Evolutionary conservation across 2,888 invertebrate species (phyloP).

Genomic region (Agrochola circellaris): DNA sequence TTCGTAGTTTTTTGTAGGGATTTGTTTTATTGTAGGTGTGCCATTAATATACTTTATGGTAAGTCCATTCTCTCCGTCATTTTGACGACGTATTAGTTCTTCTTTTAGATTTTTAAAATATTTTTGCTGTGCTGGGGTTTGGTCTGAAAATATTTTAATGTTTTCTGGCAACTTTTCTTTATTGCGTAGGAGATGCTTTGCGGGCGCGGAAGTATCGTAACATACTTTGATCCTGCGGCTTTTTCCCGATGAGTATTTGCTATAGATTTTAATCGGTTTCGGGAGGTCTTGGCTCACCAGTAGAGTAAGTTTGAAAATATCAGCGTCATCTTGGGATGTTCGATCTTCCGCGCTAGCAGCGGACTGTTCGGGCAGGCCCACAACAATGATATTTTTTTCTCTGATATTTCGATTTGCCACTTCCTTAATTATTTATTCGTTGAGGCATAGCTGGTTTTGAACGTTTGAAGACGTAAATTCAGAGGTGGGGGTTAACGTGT

Average conservation of each 20-base stretch:
- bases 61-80: neutral
- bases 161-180: no score
- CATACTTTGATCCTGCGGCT: neutral
- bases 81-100: neutral
- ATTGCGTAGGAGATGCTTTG: neutral
- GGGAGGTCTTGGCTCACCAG: neutral
- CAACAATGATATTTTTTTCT: slow-evolving; percentile 7
- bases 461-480: neutral
- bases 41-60: neutral
- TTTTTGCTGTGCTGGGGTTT: no score
- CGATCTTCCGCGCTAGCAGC: no score
- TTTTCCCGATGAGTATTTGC: neutral
- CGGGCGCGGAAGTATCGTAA: neutral
- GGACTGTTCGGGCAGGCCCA: slow-evolving; percentile 4
- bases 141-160: no score
- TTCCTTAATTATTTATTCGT: slow-evolving; percentile 15
- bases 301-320: no score
- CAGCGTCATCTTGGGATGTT: no score
- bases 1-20: neutral
- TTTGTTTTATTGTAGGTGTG: neutral
- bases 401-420: neutral
- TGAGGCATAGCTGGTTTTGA: neutral
- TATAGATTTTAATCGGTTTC: neutral
- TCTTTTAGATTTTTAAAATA: neutral
- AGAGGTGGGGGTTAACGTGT: neutral